A percentile compares a stretch with the other conserved stretches of the same genome.
phyloP scores from a whole-genome alignment of 2,113 vertebrate species.

The Ascaphus truei region DNA sequence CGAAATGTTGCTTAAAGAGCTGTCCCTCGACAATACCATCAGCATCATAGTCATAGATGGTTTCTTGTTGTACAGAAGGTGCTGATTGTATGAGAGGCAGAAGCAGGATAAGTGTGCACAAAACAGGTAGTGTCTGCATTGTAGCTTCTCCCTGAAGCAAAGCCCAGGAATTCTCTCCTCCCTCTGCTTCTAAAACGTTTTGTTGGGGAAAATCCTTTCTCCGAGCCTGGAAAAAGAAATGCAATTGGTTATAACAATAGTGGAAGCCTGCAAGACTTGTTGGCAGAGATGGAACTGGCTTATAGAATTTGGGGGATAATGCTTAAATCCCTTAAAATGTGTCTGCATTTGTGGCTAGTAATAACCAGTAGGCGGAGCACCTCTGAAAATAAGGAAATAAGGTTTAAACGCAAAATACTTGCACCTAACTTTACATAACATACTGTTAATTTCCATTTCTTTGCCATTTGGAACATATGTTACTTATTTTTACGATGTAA shows the following conservation, averaged over 20 bases:
- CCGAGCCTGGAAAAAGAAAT: constrained; percentile 71
- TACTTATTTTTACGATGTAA: too few relatives aligned
- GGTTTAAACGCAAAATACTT: too few relatives aligned
- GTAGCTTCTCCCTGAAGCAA: background rate
- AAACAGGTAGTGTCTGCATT: constrained; percentile 17
- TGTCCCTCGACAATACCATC: constrained; percentile 44
- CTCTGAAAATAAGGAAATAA: too few relatives aligned
- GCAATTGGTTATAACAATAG: constrained; percentile 85
- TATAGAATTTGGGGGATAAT: constrained; percentile 3
- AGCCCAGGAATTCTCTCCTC: background rate
- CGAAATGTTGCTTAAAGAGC: constrained; percentile 53
- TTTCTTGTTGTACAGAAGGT: constrained; percentile 56
- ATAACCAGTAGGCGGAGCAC: too few relatives aligned
- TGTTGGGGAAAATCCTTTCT: constrained; percentile 57
- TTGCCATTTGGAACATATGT: too few relatives aligned
- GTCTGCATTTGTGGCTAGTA: too few relatives aligned
- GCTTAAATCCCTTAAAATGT: constrained; percentile 7
- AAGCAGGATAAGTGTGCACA: constrained; percentile 58
- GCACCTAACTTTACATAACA: too few relatives aligned
- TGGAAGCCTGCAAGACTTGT: constrained; percentile 86
- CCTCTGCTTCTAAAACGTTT: constrained; percentile 11
- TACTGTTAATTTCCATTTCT: too few relatives aligned
- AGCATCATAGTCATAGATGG: constrained; percentile 50
- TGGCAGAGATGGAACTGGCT: constrained; percentile 66
- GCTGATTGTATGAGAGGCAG: constrained; percentile 67